phyloP scores from a whole-genome alignment of 2,888 invertebrate species.

The Crepidodera aurea region DNA sequence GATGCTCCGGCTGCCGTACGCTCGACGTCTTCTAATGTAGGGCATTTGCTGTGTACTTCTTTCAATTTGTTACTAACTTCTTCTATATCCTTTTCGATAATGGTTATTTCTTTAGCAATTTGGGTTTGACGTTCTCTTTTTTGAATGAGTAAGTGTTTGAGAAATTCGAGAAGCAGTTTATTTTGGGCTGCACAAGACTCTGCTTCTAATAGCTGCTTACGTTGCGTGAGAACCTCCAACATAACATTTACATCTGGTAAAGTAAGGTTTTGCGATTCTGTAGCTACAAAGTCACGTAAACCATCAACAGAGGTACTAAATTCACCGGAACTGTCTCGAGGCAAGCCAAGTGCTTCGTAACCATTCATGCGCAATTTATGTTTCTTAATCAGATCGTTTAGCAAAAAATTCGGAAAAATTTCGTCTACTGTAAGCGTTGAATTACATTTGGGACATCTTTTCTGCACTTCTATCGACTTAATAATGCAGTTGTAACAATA shows the following conservation, averaged over 20 bases:
- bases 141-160: conserved; percentile 77
- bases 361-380: conserved; percentile 67
- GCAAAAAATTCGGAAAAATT: conserved; percentile 85
- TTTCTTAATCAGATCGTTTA: conserved; percentile 83
- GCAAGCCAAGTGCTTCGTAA: conserved; percentile 60
- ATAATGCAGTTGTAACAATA: conserved; percentile 86
- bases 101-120: conserved; percentile 74
- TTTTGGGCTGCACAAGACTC: conserved; percentile 83
- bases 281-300: conserved; percentile 71
- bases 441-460: conserved; percentile 86
- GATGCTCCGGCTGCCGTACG: conserved; percentile 61
- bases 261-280: conserved; percentile 75
- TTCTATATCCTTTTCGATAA: conserved; percentile 77
- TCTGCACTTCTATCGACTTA: conserved; percentile 70
- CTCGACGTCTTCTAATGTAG: conserved; percentile 66
- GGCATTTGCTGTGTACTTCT: conserved; percentile 68
- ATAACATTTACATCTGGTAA: conserved; percentile 83
- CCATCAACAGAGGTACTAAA: conserved; percentile 63
- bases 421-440: conserved; percentile 73
- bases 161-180: conserved; percentile 82
- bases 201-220: conserved; percentile 81
- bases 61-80: conserved; percentile 73
- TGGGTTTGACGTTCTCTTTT: conserved; percentile 75
- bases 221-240: conserved; percentile 79
- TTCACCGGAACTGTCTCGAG: conserved; percentile 59